These are phyloP conservation scores for Plagodis dolabraria DNA, from an alignment of 2,888 invertebrate genomes.

Conservation along the genomic window DNA sequence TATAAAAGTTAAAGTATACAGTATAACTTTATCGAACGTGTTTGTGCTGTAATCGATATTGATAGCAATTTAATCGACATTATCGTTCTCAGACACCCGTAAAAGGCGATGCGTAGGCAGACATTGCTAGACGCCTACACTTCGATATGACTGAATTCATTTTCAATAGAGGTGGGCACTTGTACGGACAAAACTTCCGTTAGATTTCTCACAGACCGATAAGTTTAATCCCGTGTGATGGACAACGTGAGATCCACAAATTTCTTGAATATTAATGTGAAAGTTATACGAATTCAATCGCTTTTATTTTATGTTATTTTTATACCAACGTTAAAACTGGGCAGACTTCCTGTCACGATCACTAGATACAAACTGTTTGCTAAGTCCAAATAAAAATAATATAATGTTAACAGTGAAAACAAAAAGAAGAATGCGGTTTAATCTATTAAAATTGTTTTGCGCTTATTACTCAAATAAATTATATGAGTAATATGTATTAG, in stretches of 20 bases:
- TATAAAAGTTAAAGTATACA: constrained; percentile 6
- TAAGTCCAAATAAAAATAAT: too few species aligned
- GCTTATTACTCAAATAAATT: too few species aligned
- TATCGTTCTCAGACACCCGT: constrained; percentile 15
- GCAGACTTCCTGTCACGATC: too few species aligned
- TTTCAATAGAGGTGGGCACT: constrained; percentile 18
- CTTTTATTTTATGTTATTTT: too few species aligned
- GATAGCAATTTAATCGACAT: constrained; percentile 20
- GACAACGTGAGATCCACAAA: constrained; percentile 20
- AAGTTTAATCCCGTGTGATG: constrained; percentile 21
- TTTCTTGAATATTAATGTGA: neutral
- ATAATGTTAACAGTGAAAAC: too few species aligned
- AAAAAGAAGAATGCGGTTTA: too few species aligned
- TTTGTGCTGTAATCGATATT: constrained; percentile 20
- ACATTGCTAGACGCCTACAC: constrained; percentile 23
- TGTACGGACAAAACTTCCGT: constrained; percentile 21
- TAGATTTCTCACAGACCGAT: constrained; percentile 17
- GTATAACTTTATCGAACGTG: constrained; percentile 16
- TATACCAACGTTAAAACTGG: too few species aligned
- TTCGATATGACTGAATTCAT: constrained; percentile 16
- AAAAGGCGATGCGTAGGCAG: constrained; percentile 21
- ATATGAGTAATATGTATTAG: too few species aligned
- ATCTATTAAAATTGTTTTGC: too few species aligned
- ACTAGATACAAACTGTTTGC: too few species aligned
- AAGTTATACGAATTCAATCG: too few species aligned